A percentile compares a stretch with the other conserved stretches of the same genome.
Evolutionary conservation across 2,113 vertebrate species (phyloP).

Genomic region (Deroptyus accipitrinus): DNA sequence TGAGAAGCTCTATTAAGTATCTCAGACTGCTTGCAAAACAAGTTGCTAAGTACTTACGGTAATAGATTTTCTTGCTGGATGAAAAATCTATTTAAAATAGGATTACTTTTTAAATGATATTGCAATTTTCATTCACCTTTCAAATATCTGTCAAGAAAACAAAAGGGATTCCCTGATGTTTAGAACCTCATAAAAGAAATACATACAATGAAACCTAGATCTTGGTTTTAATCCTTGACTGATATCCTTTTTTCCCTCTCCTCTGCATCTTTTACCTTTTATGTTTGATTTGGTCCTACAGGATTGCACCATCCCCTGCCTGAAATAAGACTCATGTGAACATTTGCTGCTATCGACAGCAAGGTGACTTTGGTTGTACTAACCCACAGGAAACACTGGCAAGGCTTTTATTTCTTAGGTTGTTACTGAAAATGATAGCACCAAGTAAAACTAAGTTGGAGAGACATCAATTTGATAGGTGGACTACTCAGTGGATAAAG

Average conservation of each 20-base stretch:
- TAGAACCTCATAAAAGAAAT: neutral
- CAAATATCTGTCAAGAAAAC: neutral
- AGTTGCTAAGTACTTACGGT: neutral
- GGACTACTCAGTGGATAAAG: too few species aligned
- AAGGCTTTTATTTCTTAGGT: neutral
- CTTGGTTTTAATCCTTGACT: neutral
- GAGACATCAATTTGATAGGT: too few species aligned
- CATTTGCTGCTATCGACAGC: neutral
- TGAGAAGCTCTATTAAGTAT: neutral
- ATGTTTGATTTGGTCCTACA: neutral
- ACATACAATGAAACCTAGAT: neutral
- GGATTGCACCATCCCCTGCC: neutral
- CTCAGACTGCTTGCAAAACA: neutral
- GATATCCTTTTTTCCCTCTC: neutral
- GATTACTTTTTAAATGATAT: neutral
- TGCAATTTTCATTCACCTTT: neutral
- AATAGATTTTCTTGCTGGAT: neutral
- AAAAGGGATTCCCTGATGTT: neutral
- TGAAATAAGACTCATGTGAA: neutral
- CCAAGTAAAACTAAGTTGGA: too few species aligned
- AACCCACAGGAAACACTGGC: neutral
- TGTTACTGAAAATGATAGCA: neutral
- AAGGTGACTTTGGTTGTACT: neutral
- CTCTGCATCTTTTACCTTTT: neutral
- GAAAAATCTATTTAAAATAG: conserved; percentile 25